Conservation (phyloP, 2,888 invertebrate species). For the Quadroppia sp. region DNA sequence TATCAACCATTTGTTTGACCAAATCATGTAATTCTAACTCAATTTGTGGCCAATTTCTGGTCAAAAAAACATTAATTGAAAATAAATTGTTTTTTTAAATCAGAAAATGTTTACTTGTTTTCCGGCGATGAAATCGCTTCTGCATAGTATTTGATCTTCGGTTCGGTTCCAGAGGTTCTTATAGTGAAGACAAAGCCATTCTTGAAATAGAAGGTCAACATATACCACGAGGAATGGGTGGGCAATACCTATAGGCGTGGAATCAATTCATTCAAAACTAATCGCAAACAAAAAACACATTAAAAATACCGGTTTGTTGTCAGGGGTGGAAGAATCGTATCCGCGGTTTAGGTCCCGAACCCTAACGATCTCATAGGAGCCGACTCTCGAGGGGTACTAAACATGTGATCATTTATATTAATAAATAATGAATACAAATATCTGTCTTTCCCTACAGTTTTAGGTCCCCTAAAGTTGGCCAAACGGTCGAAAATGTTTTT, state of each 20-base stretch:
- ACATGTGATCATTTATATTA: background rate
- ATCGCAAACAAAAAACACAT: slow-evolving; percentile 17
- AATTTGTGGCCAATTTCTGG: slow-evolving; percentile 65
- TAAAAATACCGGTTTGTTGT: slow-evolving; percentile 64
- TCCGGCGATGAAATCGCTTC: slow-evolving; percentile 72
- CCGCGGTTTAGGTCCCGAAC: slow-evolving; percentile 88
- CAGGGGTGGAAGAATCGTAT: slow-evolving; percentile 67
- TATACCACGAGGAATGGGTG: slow-evolving; percentile 62
- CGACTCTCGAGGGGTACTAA: slow-evolving; percentile 56
- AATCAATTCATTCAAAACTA: background rate
- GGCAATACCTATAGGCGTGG: slow-evolving; percentile 55
- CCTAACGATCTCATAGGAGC: slow-evolving; percentile 58
- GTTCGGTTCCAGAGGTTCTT: slow-evolving; percentile 96
- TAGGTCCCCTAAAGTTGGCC: slow-evolving; percentile 63
- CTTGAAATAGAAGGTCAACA: slow-evolving; percentile 89
- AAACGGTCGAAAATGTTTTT: slow-evolving; percentile 73
- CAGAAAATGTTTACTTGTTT: slow-evolving; percentile 58
- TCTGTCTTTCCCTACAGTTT: slow-evolving; percentile 60
- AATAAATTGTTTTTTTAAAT: background rate
- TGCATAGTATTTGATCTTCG: slow-evolving; percentile 97
- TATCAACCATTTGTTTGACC: slow-evolving; percentile 70
- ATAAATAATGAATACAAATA: no score
- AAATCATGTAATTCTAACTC: slow-evolving; percentile 64
- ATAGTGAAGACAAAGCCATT: slow-evolving; percentile 82
- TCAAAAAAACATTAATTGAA: background rate